Evolutionary conservation across 2,888 invertebrate species (phyloP).

Genomic region (Apodemia mormo): DNA sequence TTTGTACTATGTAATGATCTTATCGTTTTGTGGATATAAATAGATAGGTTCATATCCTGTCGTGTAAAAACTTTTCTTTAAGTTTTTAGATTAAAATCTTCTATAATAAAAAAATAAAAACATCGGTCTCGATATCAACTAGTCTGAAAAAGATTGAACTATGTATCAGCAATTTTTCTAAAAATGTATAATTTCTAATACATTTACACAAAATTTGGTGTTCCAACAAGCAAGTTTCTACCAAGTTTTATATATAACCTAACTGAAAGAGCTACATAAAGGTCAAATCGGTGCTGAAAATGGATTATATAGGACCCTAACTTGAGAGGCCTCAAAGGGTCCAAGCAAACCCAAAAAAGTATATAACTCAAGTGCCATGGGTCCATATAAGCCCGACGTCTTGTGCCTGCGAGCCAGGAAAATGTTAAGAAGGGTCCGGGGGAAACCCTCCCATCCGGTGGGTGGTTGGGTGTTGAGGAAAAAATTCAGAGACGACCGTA

Average conservation of each 20-base stretch:
- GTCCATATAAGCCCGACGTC: conserved; percentile 71
- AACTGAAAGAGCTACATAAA: conserved; percentile 55
- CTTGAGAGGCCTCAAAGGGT: conserved; percentile 70
- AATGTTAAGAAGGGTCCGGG: conserved; percentile 79
- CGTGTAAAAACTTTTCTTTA: too few species aligned
- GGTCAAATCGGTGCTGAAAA: conserved; percentile 68
- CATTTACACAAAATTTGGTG: neutral
- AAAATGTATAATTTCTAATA: too few species aligned
- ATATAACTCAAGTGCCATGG: conserved; percentile 75
- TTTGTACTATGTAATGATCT: too few species aligned
- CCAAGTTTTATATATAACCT: conserved; percentile 62
- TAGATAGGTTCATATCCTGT: too few species aligned
- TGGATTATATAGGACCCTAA: conserved; percentile 73
- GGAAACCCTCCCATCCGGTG: conserved; percentile 63
- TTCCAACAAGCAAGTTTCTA: conserved; percentile 45
- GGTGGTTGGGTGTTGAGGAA: conserved; percentile 63
- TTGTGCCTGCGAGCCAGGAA: conserved; percentile 76
- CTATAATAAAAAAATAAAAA: too few species aligned
- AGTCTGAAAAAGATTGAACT: neutral
- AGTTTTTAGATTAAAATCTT: too few species aligned
- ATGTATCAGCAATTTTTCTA: neutral
- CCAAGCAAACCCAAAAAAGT: conserved; percentile 78
- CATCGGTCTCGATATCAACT: too few species aligned
- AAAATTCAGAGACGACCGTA: conserved; percentile 77
- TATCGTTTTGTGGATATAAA: too few species aligned